A percentile compares a stretch with the other conserved stretches of the same genome.
phyloP scores from a whole-genome alignment of 2,113 vertebrate genomes.

The Eretmochelys imbricata region DNA sequence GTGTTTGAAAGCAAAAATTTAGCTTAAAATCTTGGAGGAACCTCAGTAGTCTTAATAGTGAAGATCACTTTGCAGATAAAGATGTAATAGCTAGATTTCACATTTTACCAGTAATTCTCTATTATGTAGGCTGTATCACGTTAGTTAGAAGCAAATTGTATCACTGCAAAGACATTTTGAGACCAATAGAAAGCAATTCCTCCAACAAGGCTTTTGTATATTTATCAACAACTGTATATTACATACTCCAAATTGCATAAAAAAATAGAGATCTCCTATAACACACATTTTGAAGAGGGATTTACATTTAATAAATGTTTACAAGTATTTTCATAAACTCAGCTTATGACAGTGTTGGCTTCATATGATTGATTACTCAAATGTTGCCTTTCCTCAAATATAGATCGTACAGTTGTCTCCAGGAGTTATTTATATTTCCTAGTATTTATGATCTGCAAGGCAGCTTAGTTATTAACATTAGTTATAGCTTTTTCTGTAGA shows the following conservation, averaged over 20 bases:
- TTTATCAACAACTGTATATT: slow-evolving; percentile 61
- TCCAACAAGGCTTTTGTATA: slow-evolving; percentile 41
- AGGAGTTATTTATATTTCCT: slow-evolving; percentile 81
- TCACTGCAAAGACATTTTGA: slow-evolving; percentile 31
- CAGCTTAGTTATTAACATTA: slow-evolving; percentile 84
- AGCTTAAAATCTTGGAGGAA: slow-evolving; percentile 19
- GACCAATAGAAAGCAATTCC: slow-evolving; percentile 55
- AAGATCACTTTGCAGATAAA: slow-evolving; percentile 33
- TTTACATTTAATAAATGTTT: slow-evolving; percentile 89
- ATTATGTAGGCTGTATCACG: slow-evolving; percentile 28
- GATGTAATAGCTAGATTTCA: slow-evolving; percentile 3
- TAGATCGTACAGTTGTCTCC: slow-evolving; percentile 75
- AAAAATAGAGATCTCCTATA: slow-evolving; percentile 59
- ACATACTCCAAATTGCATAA: slow-evolving; percentile 60
- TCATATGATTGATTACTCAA: slow-evolving; percentile 79
- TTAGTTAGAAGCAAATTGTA: slow-evolving; percentile 37
- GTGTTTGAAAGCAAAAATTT: background rate
- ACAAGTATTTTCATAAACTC: slow-evolving; percentile 87
- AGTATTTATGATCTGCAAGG: slow-evolving; percentile 77
- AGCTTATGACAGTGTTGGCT: slow-evolving; percentile 82
- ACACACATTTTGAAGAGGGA: slow-evolving; percentile 78
- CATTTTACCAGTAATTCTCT: background rate
- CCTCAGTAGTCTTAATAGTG: slow-evolving; percentile 17
- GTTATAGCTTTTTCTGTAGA: slow-evolving; percentile 77
- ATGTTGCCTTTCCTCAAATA: slow-evolving; percentile 75